Base-by-base conservation (phyloP, 2,888 invertebrate species). In the Eupithecia exiguata region DNA sequence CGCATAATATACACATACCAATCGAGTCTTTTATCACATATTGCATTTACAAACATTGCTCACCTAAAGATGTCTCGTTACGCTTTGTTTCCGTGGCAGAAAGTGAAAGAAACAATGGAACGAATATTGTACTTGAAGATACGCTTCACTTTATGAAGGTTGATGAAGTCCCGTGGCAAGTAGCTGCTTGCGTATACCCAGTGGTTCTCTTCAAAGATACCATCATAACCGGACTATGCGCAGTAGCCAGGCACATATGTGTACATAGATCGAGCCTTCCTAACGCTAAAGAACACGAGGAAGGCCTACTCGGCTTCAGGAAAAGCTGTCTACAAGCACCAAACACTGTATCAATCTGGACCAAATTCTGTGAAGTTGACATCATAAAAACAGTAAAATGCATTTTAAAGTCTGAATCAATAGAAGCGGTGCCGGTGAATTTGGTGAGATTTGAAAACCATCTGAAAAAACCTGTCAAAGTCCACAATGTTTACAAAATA, bases 351-450 rank as follows among this genome's bases (percentile, higher is more conserved):
- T 98, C 98, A 12, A 94, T 97, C 58, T 98, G 98, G 98, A 99
- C 98, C 0, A 97, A 97, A 84, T 98, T 98, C 87, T 99, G 99
- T 94, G 99, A 99, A 94, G 95, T 97, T 5, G 97, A 98, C 86
- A 92, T 98, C 63, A 95, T 97, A 16, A 88, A 92, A 70, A 95
- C 96, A 1, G 90, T 96, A 0, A 95, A 95, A 76, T 83, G 90
- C n/a, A 80, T 95, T 68, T 80, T 94, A 30, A 80, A 58, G 35
- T 68, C 46, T 25, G 79, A 82, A 25, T 81, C 79, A 49, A 73
- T 88, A 36, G 74, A 83, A 62, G 84, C 88, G 77, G 78, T 98
- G 71, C 97, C 98, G 0, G 87, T 91, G n/a, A 96, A 96, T 83
- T 88, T 98, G 69, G 94, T 96, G 0, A 95, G 97, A 78, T 97